Percentiles rank a stretch among this genome's conserved stretches.
Conservation (phyloP, 2,888 invertebrate species). For the Nomada flava region DNA sequence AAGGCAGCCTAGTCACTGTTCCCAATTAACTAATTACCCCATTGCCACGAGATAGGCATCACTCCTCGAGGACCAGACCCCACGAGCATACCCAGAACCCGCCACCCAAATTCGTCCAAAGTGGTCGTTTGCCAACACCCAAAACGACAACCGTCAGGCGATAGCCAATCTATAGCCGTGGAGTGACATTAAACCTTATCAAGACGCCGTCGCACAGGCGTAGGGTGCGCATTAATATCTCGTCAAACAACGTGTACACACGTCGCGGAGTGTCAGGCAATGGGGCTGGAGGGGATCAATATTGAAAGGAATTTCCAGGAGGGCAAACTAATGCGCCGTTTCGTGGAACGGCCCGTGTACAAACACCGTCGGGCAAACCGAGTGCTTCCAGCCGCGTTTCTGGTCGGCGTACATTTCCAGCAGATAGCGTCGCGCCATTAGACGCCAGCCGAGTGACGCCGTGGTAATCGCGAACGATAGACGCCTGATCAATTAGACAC, state of each 20-base stretch:
- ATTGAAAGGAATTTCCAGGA: constrained; percentile 53
- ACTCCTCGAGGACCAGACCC: too few species aligned
- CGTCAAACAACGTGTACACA: constrained; percentile 42
- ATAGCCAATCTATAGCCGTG: background rate
- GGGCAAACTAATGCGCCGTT: constrained; percentile 42
- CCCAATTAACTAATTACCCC: too few species aligned
- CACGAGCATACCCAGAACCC: background rate
- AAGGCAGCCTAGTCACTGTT: too few species aligned
- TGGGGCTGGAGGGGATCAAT: constrained; percentile 35
- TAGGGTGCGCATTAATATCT: constrained; percentile 47
- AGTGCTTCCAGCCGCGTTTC: constrained; percentile 21
- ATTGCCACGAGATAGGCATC: background rate
- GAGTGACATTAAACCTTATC: constrained; percentile 43
- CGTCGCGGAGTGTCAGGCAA: constrained; percentile 16
- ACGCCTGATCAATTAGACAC: constrained; percentile 77
- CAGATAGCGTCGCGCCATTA: constrained; percentile 59
- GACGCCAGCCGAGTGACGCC: constrained; percentile 43
- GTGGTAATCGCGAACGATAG: constrained; percentile 67
- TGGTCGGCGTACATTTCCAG: constrained; percentile 35
- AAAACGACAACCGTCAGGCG: background rate
- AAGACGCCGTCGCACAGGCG: constrained; percentile 28
- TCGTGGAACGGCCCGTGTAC: constrained; percentile 36
- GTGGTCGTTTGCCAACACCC: background rate
- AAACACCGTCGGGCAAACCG: constrained; percentile 40
- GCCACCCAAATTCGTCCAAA: background rate